Conservation (phyloP, 2,888 invertebrate genomes). For the Tortricodes alternella region DNA sequence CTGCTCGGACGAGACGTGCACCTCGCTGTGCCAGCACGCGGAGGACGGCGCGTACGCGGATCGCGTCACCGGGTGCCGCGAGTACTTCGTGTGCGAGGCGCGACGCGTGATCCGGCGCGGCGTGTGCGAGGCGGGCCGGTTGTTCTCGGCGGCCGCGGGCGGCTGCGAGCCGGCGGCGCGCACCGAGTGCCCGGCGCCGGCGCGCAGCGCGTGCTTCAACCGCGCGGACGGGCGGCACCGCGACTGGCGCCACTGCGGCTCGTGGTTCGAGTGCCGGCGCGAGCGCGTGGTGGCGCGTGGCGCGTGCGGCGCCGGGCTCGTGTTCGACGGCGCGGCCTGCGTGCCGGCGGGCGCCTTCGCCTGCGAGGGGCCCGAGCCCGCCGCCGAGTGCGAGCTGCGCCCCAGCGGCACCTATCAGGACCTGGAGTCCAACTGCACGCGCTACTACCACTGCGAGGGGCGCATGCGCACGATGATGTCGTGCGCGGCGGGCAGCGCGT, state of each 20-base stretch:
- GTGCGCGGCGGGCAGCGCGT: conserved; percentile 67
- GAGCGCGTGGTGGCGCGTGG: conserved; percentile 71
- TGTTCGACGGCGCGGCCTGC: conserved; percentile 79
- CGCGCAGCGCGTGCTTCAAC: conserved; percentile 72
- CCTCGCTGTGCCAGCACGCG: conserved; percentile 75
- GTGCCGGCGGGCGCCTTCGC: conserved; percentile 59
- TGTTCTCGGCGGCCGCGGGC: conserved; percentile 81
- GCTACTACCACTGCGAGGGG: conserved; percentile 77
- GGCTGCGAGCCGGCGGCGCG: conserved; percentile 73
- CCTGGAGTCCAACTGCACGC: conserved; percentile 75
- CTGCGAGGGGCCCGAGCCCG: conserved; percentile 73
- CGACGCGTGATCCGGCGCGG: conserved; percentile 78
- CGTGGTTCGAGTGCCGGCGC: conserved; percentile 77
- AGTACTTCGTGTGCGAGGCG: conserved; percentile 82
- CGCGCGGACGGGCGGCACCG: conserved; percentile 70
- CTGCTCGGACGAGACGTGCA: conserved; percentile 74
- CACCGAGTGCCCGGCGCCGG: conserved; percentile 72
- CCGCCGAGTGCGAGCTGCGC: conserved; percentile 68
- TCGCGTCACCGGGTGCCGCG: conserved; percentile 77
- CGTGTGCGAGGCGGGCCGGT: conserved; percentile 77
- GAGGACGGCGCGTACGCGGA: conserved; percentile 83
- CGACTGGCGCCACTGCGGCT: conserved; percentile 72
- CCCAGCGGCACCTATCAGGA: conserved; percentile 82
- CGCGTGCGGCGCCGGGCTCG: conserved; percentile 68
- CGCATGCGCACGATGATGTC: conserved; percentile 62